Evolutionary conservation across 2,797 vertebrate genomes (phyloP), one percentile per base, ranked within the genome.

Genomic region (Diplodus sargus): DNA sequence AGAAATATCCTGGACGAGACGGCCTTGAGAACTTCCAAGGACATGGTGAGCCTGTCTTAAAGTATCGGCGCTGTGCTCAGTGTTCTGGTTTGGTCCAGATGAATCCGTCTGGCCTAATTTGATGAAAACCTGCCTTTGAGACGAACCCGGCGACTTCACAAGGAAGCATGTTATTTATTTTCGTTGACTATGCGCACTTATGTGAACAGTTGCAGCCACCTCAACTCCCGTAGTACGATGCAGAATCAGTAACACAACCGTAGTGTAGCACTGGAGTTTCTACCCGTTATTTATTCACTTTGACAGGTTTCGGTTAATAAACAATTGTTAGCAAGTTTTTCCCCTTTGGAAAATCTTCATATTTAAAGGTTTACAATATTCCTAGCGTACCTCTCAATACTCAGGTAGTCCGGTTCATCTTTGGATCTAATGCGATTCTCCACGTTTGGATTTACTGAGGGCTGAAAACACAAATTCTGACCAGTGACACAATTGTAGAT

Each of bases 361-460:
- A 53, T 71, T 65, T 25, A 39, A 67, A 80, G 59, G 80, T 87
- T 90, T 89, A 87, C 85, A 82, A 74, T 85, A 77, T 85, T 90
- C 85, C 69, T 78, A 72, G 78, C 2, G 6, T 59, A 72, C 74
- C 49, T 85, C 78, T 84, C 22, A 16, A 81, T 62, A 72, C 90
- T 91, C 90, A 91, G 91, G 91, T 85, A 73, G 79, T 82, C 69
- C 1, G 66, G 52, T 70, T 43, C 22, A 56, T 48, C 45, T 49
- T 57, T 61, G 23, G 1, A 69, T 64, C 63, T 22, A 56, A 66
- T 52, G 25, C 68, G 67, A 75, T 49, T 49, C 65, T 79, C 68
- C 68, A 62, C 22, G 2, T 74, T 60, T 80, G 48, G 1, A 45
- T 17, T 48, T 0, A 43, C 4, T 16, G 45, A 43, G 13, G 18